Evolutionary conservation across 2,113 vertebrate genomes (phyloP).

Genomic region (Phyllostomus discolor): DNA sequence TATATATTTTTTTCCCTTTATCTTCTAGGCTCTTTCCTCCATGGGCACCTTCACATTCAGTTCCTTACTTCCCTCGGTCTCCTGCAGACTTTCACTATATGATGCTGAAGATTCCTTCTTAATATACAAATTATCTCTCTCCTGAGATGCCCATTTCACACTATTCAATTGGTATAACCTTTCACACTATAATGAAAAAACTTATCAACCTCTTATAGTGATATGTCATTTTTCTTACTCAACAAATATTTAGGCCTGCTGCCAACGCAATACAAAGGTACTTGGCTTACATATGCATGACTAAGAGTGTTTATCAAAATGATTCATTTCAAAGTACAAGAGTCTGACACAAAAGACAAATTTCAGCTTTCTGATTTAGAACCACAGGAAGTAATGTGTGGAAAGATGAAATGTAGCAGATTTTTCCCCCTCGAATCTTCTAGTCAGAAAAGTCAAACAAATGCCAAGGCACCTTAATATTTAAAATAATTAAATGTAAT

Average conservation of each 20-base stretch:
- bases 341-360: neutral
- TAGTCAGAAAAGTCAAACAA: neutral
- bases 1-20: neutral
- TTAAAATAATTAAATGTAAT: neutral
- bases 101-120: neutral
- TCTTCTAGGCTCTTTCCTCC: neutral
- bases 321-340: neutral
- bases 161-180: neutral
- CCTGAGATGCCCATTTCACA: neutral
- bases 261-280: neutral
- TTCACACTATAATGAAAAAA: slow-evolving; percentile 4
- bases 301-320: slow-evolving; percentile 22
- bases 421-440: neutral
- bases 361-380: neutral
- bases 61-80: neutral
- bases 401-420: neutral
- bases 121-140: neutral
- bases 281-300: neutral
- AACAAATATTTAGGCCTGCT: neutral
- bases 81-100: neutral
- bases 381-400: neutral
- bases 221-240: slow-evolving; percentile 13
- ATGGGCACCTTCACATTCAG: neutral
- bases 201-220: neutral
- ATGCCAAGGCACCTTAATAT: neutral